Evolutionary conservation across 2,888 invertebrate species (phyloP), one percentile per base, ranked within the genome.

Genomic region (Lycocerus yunnanus): DNA sequence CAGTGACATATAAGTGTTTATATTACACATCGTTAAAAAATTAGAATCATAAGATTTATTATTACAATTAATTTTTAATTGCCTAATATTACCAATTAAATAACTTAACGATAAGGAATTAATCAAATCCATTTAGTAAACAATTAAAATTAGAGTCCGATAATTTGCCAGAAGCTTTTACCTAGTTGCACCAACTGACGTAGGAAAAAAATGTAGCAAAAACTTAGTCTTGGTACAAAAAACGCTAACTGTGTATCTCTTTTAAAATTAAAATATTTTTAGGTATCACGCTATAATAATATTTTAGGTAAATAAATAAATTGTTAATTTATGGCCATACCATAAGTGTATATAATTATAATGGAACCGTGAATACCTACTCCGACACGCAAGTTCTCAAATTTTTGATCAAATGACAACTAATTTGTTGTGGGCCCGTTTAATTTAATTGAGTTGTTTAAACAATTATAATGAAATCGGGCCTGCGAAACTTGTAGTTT

Each of bases 381-480:
- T 66, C 79, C 71, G 63, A 71, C 81, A 81, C 81, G 81, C 81
- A 80, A 74, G 72, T 74, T 77, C 75, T 78, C 73, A 72, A 80
- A 72, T 71, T 70, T 80, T 78, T 81, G 80, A 83, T 83, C 81
- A 82, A 83, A 84, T 83, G 84, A 84, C 84, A 84, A 84, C 83
- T 82, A 83, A 83, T 82, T 83, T 81, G 83, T 83, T 83, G 81
- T 76, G 79, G 71, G 65, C 76, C 77, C 79, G 77, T 82, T 79
- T 83, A 83, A 83, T 83, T 83, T 82, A 77, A 70, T 60, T 71
- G 74, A 73, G 78, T 79, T 79, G 76, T 78, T 76, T 75, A 78
- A 76, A 76, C 77, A 70, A 78, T 78, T 78, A 78, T 75, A 77
- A 69, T 77, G 77, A 78, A 75, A 72, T 77, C 75, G 68, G 76